Evolutionary conservation across 2,113 vertebrate genomes (phyloP).

Genomic region (Tachysurus vachellii): DNA sequence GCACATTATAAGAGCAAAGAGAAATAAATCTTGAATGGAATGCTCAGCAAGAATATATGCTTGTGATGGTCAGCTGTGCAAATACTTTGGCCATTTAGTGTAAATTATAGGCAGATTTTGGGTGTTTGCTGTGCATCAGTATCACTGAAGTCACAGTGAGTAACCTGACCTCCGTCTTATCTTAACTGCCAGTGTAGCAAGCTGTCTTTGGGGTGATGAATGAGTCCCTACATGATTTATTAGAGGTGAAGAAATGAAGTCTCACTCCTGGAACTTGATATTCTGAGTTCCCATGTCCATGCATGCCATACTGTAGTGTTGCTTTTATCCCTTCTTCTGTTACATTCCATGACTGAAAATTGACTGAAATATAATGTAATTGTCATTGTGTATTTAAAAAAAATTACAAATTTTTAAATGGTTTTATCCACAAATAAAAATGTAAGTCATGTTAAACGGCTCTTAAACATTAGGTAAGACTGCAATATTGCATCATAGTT

Average conservation of each 20-base stretch:
- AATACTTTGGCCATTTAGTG: neutral
- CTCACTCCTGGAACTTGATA: constrained; percentile 28
- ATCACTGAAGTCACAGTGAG: constrained; percentile 5
- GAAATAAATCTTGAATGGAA: neutral
- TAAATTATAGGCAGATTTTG: neutral
- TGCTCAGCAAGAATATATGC: neutral
- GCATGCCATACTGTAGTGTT: neutral
- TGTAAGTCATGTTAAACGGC: neutral
- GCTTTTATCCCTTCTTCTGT: neutral
- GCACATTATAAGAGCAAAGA: neutral
- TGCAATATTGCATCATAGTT: neutral
- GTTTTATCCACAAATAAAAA: neutral
- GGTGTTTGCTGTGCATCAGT: neutral
- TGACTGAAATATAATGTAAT: neutral
- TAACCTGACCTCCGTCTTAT: constrained; percentile 4
- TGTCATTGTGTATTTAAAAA: neutral
- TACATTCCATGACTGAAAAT: neutral
- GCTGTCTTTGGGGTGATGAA: constrained; percentile 24
- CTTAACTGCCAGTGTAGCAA: constrained; percentile 26
- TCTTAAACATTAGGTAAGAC: neutral
- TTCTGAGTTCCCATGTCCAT: constrained; percentile 1
- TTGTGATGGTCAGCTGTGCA: neutral
- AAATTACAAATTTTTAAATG: neutral
- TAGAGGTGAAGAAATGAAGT: constrained; percentile 26
- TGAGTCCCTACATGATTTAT: constrained; percentile 31